phyloP scores from a whole-genome alignment of 2,888 invertebrate species.

The Andrena fulva region DNA sequence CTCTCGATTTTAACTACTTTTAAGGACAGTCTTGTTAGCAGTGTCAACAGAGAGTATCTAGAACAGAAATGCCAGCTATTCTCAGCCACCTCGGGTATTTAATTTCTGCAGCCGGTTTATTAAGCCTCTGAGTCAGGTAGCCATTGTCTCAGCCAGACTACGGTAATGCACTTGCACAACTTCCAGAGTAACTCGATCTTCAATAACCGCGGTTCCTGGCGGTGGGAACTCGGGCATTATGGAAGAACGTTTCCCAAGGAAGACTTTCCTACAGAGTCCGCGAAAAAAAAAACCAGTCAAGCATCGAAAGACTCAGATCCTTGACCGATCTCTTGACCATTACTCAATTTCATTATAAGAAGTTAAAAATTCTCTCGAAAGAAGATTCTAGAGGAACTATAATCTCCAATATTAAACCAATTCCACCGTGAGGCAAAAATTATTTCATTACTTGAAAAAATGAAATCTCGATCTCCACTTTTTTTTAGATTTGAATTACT shows the following conservation, averaged over 20 bases:
- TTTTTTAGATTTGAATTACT: too few relatives aligned
- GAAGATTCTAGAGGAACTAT: too few relatives aligned
- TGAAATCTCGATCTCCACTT: too few relatives aligned
- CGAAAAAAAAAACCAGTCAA: not conserved
- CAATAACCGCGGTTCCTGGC: conserved; percentile 12
- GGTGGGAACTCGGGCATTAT: conserved; percentile 40
- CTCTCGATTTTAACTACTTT: too few relatives aligned
- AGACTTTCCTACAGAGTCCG: conserved; percentile 7
- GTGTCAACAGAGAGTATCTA: too few relatives aligned
- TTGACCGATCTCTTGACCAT: conserved; percentile 3
- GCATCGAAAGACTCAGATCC: not conserved
- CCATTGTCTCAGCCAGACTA: conserved; percentile 42
- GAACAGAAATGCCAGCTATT: too few relatives aligned
- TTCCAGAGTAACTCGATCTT: conserved; percentile 42
- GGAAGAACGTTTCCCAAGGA: conserved; percentile 25
- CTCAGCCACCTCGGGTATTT: not conserved
- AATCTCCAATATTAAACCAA: too few relatives aligned
- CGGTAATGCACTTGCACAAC: conserved; percentile 53
- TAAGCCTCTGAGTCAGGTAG: conserved; percentile 15
- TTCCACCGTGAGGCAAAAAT: too few relatives aligned
- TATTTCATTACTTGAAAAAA: too few relatives aligned
- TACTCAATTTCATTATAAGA: not conserved
- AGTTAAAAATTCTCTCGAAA: too few relatives aligned
- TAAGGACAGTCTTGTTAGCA: too few relatives aligned
- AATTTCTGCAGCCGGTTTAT: conserved; percentile 38